Evolutionary conservation across 1,140 invertebrate species (phyloP), one percentile per base, ranked within the genome.

Genomic region (Drosophila pandora): DNA sequence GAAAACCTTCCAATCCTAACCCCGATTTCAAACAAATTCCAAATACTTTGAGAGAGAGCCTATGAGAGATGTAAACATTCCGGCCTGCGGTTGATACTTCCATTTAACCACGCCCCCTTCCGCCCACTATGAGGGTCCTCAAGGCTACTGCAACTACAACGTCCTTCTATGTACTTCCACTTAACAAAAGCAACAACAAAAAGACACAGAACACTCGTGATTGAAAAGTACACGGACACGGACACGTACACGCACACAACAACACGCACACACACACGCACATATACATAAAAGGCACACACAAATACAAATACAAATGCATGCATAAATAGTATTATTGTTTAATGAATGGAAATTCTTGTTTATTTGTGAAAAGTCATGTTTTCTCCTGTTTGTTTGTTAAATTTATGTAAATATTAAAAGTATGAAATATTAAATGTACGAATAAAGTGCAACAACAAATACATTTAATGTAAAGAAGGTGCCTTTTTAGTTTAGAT

Each of bases 321-420:
- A 87, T 88, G 79, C 83, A 88, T 87, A 77, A 76, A 77, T 77
- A 87, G 83, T 88, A 88, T 88, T 88, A 88, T 88, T 88, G 83
- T 88, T 88, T 88, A 88, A 88, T 88, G 79, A 85, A 85, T 85
- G 82, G 82, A 88, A 88, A 88, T 88, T 88, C 79, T 79, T 88
- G 83, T 88, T 88, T 88, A 88, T 88, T 88, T 88, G 80, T 88
- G 83, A 88, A 84, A 87, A 88, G 83, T 88, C 79, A 83, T 88
- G 79, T 88, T 88, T 88, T 88, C 83, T 88, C 83, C 70, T 84
- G 80, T 84, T 87, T 87, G 83, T 88, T 88, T 88, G 83, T 88
- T 88, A 88, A 88, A 88, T 87, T 88, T 88, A 88, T 88, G 83
- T 88, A 88, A 88, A 88, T 88, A 88, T 88, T 88, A 83, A 88